Evolutionary conservation across 2,888 invertebrate species (phyloP), one percentile per base, ranked within the genome.

Genomic region (Trichacis sp.): DNA sequence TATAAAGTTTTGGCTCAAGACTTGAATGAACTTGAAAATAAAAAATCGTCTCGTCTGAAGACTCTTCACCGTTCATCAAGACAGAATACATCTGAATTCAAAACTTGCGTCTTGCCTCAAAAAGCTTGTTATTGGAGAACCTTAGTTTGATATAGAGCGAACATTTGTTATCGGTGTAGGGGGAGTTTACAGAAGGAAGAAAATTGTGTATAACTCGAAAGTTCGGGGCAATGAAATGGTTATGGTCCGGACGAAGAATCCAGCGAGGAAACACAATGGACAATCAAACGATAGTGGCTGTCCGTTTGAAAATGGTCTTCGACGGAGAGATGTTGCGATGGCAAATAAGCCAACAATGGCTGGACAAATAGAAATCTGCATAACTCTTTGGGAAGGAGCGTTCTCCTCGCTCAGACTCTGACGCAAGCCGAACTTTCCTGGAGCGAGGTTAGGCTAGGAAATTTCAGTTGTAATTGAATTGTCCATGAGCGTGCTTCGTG

Each of bases 341-440:
- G 78, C 84, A 79, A 81, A 80, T 74, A 80, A 73, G 78, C 84
- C 73, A 70, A 74, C 87, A 88, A 88, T 88, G 87, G 87, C 87
- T 87, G 86, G 84, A 84, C 88, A 88, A 88, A 88, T 87, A 88
- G 83, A 84, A 86, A 88, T 88, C 87, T 88, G 87, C 88, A 88
- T 88, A 87, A 79, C 75, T 76, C 78, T 63, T 53, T 40, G 58
- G 56, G 46, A 46, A 54, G 50, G 38, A 47, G n/a, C 48, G 38
- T 36, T 12, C 52, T 49, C 38, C 40, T 45, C 50, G 36, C 40
- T 58, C 57, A 12, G 12, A 30, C 48, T 52, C 51, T 30, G 12
- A 24, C 47, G 17, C 30, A 48, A 62, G 51, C 70, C 60, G 60
- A 80, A 80, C 75, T 80, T 81, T 73, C 75, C 63, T 74, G 62